Base-by-base conservation (phyloP, 2,797 vertebrate genomes). In the Anguilla marmorata region DNA sequence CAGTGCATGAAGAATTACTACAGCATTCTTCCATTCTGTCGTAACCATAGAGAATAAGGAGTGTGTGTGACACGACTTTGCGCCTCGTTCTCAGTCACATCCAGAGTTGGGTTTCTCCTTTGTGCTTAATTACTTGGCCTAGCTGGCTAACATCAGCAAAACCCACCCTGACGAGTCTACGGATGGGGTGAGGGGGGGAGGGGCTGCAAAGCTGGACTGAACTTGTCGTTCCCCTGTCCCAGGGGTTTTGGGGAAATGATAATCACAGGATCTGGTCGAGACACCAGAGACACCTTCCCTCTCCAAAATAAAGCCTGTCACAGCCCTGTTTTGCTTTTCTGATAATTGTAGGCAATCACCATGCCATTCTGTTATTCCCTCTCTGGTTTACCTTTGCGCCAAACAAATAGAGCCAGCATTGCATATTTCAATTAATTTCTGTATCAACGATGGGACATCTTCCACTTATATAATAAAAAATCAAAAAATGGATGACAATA, bases 171-270 rank as follows among this genome's bases (percentile, higher is more conserved):
- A 56, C 8, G 16, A 50, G 56, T 52, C 19, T 14, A 7, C 19
- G 33, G 88, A 4, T 63, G 89, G 87, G 19, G 16, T 6, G 79
- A 52, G 79, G 54, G 14, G 66, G 14, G 58, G 88, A 33, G 80
- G 24, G 60, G 14, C 48, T 7, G n/a, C 41, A n/a, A 11, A 24
- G 11, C 33, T 21, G 84, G 80, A 89, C 91, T 90, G 89, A 94
- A 94, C 94, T 92, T 94, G 95, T 91, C 93, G 88, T 91, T 89
- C 89, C 92, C 89, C 85, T 88, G 92, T 89, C 89, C 90, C 85
- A 89, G 88, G 87, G 79, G 72, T 76, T 41, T 12, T 85, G 69
- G 89, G 87, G 50, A 50, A n/a, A 86, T 37, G 87, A 85, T 60
- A 69, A 74, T 82, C 37, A 50, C 84, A 33, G 50, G 54, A 85